phyloP scores from a whole-genome alignment of 2,113 vertebrate species.

The Oreochromis niloticus region DNA sequence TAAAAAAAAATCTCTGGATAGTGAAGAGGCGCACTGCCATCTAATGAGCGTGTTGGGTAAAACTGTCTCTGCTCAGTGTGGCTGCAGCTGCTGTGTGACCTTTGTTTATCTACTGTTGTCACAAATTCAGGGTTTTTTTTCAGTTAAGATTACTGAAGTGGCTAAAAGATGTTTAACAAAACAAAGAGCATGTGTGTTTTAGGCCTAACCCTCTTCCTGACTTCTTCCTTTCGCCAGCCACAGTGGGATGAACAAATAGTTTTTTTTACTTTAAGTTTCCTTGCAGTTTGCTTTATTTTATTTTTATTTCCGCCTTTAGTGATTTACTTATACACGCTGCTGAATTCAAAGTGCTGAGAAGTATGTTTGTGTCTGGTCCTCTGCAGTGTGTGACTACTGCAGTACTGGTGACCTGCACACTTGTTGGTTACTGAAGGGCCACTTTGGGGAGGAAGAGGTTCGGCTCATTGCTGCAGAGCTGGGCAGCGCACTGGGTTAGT shows the following conservation, averaged over 20 bases:
- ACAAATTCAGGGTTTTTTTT: background rate
- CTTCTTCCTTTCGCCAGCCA: background rate
- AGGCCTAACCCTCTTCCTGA: background rate
- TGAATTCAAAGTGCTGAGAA: background rate
- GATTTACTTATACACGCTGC: background rate
- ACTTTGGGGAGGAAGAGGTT: constrained; percentile 74
- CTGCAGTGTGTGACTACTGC: constrained; percentile 86
- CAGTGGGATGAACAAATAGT: background rate
- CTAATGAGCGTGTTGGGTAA: constrained; percentile 16
- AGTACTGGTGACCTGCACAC: constrained; percentile 80
- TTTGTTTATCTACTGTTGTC: background rate
- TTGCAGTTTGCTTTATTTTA: background rate
- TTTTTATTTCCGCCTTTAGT: background rate
- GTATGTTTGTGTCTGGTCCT: background rate
- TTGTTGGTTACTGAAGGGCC: constrained; percentile 76
- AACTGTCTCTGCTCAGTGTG: background rate
- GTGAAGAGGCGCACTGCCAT: constrained; percentile 14
- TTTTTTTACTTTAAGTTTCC: background rate
- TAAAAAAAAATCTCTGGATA: background rate
- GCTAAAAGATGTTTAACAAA: background rate
- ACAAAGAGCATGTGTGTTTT: background rate
- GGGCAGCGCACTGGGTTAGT: constrained; percentile 83
- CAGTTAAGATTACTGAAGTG: background rate
- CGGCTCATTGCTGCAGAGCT: constrained; percentile 85
- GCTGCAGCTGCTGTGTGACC: background rate